phyloP scores from a whole-genome alignment of 1,140 invertebrate species.

The Orussus abietinus region DNA sequence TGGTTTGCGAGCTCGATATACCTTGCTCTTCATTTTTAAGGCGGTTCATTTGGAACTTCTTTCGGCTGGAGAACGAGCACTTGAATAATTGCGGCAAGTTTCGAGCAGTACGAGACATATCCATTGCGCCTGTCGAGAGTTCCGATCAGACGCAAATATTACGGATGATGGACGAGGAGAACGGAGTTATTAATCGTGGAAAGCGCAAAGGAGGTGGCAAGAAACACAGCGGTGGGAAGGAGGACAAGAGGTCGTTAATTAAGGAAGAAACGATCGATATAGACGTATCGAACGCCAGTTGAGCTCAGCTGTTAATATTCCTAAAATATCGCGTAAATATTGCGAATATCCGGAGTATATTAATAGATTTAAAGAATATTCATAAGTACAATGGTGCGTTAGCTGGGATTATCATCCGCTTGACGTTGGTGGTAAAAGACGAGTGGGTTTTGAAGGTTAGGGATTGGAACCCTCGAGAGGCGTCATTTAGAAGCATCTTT shows the following conservation, averaged over 20 bases:
- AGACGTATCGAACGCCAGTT: constrained; percentile 48
- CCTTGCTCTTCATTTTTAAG: too few relatives aligned
- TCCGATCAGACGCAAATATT: constrained; percentile 69
- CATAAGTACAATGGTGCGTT: too few relatives aligned
- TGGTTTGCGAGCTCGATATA: too few relatives aligned
- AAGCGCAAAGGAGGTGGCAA: constrained; percentile 55
- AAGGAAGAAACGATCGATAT: constrained; percentile 56
- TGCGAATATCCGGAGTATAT: too few relatives aligned
- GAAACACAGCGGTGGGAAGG: constrained; percentile 45
- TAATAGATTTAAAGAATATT: too few relatives aligned
- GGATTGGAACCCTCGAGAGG: too few relatives aligned
- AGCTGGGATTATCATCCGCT: too few relatives aligned
- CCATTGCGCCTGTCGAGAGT: constrained; percentile 37
- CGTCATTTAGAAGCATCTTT: too few relatives aligned
- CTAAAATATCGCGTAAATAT: too few relatives aligned
- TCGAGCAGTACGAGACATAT: constrained; percentile 93
- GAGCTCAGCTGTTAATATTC: too few relatives aligned
- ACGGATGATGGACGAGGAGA: constrained; percentile 70
- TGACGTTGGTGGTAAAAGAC: too few relatives aligned
- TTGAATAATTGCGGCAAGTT: constrained; percentile 99
- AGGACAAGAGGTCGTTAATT: constrained; percentile 54
- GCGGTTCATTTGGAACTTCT: constrained; percentile 61
- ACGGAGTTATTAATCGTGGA: constrained; percentile 60
- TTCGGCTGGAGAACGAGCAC: constrained; percentile 97
- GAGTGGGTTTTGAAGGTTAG: too few relatives aligned